Percentiles rank a stretch among this genome's conserved stretches.
phyloP scores from a whole-genome alignment of 2,888 invertebrate genomes.

The Teleogryllus oceanicus region DNA sequence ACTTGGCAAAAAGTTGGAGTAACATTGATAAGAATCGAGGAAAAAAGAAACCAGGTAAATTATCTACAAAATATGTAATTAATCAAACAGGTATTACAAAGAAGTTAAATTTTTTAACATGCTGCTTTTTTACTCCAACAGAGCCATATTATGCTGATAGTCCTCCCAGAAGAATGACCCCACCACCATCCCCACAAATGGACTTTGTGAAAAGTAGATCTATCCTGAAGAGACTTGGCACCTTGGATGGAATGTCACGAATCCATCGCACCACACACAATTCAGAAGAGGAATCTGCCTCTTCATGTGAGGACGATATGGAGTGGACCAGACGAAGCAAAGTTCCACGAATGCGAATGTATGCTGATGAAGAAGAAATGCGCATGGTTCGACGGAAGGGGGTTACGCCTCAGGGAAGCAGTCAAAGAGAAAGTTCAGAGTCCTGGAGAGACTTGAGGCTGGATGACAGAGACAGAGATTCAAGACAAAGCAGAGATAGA shows the following conservation, averaged over 20 bases:
- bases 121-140: neutral
- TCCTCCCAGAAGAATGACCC: constrained; percentile 26
- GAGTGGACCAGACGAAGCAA: constrained; percentile 53
- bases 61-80: neutral
- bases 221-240: constrained; percentile 29
- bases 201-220: constrained; percentile 19
- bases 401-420: neutral
- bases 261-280: constrained; percentile 24
- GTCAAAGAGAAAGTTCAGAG: neutral
- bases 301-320: constrained; percentile 50
- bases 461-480: neutral
- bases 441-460: neutral
- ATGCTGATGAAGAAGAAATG: constrained; percentile 80
- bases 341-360: constrained; percentile 77
- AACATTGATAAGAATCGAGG: constrained; percentile 39
- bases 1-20: constrained; percentile 64
- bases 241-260: neutral
- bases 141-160: constrained; percentile 28
- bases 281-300: constrained; percentile 23
- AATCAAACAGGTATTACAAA: no score
- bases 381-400: constrained; percentile 50
- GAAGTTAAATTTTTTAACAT: neutral
- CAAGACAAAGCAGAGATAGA: neutral
- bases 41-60: constrained; percentile 29
- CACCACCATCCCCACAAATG: neutral